These are phyloP conservation scores for Plagodis pulveraria DNA, from an alignment of 2,888 invertebrate species.

Conservation along the genomic window DNA sequence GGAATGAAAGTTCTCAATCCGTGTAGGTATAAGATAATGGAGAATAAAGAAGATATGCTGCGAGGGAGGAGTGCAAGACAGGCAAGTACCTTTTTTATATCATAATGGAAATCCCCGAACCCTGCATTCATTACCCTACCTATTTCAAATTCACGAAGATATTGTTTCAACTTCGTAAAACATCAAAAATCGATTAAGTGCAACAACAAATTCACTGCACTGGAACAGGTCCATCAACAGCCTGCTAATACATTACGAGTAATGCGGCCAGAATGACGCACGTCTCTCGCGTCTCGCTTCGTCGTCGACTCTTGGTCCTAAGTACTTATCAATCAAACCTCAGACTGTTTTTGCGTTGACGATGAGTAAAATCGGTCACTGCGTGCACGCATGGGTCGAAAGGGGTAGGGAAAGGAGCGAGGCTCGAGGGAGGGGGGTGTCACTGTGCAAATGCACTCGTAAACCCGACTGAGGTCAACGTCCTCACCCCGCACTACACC, in stretches of 20 bases:
- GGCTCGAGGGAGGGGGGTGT: slow-evolving; percentile 70
- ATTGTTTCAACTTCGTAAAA: background rate
- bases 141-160: too few relatives aligned
- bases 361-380: slow-evolving; percentile 61
- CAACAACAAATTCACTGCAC: slow-evolving; percentile 13
- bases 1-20: too few relatives aligned
- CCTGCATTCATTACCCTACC: too few relatives aligned
- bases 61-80: too few relatives aligned
- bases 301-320: slow-evolving; percentile 54
- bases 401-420: slow-evolving; percentile 35
- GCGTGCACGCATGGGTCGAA: slow-evolving; percentile 66
- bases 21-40: too few relatives aligned
- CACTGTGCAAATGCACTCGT: slow-evolving; percentile 83
- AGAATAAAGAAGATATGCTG: too few relatives aligned
- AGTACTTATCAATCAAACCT: slow-evolving; percentile 73
- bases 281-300: slow-evolving; percentile 35
- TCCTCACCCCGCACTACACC: slow-evolving; percentile 51
- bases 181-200: slow-evolving; percentile 11
- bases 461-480: slow-evolving; percentile 78
- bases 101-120: too few relatives aligned
- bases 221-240: slow-evolving; percentile 36
- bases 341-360: slow-evolving; percentile 71
- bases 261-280: slow-evolving; percentile 37
- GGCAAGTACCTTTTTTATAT: too few relatives aligned
- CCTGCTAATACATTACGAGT: slow-evolving; percentile 49